Base-by-base conservation (phyloP, 1,140 invertebrate genomes). In the Aphidius gifuensis region DNA sequence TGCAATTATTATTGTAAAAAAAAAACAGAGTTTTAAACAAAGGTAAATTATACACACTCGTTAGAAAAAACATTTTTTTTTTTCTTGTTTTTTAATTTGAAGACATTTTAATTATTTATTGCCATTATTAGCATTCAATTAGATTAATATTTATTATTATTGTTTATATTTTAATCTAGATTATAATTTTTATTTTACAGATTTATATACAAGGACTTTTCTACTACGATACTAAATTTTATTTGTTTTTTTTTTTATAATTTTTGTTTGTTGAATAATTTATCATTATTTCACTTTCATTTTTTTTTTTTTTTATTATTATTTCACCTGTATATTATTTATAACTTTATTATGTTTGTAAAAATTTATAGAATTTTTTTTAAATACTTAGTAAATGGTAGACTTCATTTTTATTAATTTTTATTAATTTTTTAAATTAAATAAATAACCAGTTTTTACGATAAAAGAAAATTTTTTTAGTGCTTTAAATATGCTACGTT, bases 141-240 rank as follows among this genome's bases (percentile, higher is more conserved):
- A 62, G 68, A 64, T 75, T 74, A 73, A 32, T 32, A 32, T 32
- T 32, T 32, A 32, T 32, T 32, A 32, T 32, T 32, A 32, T 32
- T 32, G 4, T 32, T 32, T 3, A 32, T 32, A 32, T 32, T 3
- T 32, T 32, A 32, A 32, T 1, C 2, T 32, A 32, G 4, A 3
- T 32, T 32, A 32, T 32, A 32, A 32, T 32, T 77, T 74, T 77
- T 78, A 78, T 78, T 68, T 76, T 77, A 78, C 76, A 77, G 65
- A 71, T 73, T 74, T 77, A 77, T 76, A 66, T 77, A 78, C 76
- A 77, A 72, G 73, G 71, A 71, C 61, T 58, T 67, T 62, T 32
- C 69, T 78, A 75, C 71, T 71, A 69, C 16, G 16, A 16, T 76
- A 69, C 74, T 42, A 58, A 49, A 49, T 21, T 39, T 58, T 32